Evolutionary conservation across 2,113 vertebrate genomes (phyloP), one percentile per base, ranked within the genome.

Genomic region (Notothenia coriiceps): DNA sequence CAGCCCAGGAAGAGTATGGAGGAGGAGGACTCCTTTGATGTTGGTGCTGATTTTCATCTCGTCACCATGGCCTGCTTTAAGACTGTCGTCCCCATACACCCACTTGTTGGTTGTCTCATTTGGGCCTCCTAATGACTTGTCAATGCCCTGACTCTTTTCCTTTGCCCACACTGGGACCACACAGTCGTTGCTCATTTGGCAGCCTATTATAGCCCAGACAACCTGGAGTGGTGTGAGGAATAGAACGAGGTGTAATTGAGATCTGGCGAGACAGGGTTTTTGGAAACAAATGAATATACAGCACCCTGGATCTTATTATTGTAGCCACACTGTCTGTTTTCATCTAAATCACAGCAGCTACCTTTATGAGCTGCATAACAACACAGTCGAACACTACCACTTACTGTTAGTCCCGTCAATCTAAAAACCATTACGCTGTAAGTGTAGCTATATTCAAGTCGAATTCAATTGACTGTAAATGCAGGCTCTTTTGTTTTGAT

Each of bases 21-120:
- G n/a, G 59, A 77, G 68, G 62, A 71, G n/a, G 77, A 56, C 54
- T 87, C 84, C 90, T 92, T 92, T 94, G 88, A 94, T 91, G 87
- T 89, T 77, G 65, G 14, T 70, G 56, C 25, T 64, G 57, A 81
- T 72, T 84, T 79, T 82, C 74, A 62, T 89, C 60, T 51, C 62
- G 70, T 85, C 83, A 77, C 71, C 76, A 74, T 46, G 75, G 80
- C 81, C 79, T 71, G 33, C 25, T 82, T 75, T 61, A 79, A 74
- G 66, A 64, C 65, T 79, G 59, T 51, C 6, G 5, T 63, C 65
- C 67, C 47, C 60, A n/a, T 13, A 66, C 88, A 66, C 91, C 88
- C 80, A 78, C 79, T 79, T 75, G 14, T 49, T 73, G 62, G 76
- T 80, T 51, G 74, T 85, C 84, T 89, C 77, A 83, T 86, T 79